A percentile compares a stretch with the other conserved stretches of the same genome.
These are phyloP conservation scores for Amblyjoppa proteus DNA, from an alignment of 2,888 invertebrate genomes.

Conservation along the genomic window DNA sequence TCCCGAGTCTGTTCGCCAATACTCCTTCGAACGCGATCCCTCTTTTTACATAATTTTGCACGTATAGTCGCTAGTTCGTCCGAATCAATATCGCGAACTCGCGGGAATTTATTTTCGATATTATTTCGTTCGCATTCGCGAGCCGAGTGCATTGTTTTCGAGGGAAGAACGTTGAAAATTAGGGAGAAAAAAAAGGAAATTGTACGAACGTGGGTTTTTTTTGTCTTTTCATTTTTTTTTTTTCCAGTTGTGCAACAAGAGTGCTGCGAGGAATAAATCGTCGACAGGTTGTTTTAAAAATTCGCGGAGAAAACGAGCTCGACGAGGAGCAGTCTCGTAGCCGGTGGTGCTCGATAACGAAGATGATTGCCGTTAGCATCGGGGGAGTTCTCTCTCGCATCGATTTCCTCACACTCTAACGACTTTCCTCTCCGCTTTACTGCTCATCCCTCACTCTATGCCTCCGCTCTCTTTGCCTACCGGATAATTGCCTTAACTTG, in stretches of 20 bases:
- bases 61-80: constrained; percentile 41
- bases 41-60: constrained; percentile 45
- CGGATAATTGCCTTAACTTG: constrained; percentile 80
- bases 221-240: not conserved
- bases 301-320: constrained; percentile 45
- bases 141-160: not conserved
- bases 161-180: not conserved
- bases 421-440: not conserved
- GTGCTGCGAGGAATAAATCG: not conserved
- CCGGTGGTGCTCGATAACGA: constrained; percentile 51
- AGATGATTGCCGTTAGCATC: constrained; percentile 55
- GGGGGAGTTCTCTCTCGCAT: constrained; percentile 46
- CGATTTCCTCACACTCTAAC: constrained; percentile 35
- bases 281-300: constrained; percentile 36
- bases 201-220: not conserved
- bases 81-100: not conserved
- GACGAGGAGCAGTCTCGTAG: constrained; percentile 11
- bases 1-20: constrained; percentile 56
- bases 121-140: no score
- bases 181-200: not conserved
- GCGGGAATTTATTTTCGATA: no score
- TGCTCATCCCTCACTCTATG: constrained; percentile 4
- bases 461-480: constrained; percentile 28
- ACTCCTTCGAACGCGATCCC: no score
- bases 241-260: not conserved